Conservation (phyloP, 2,888 invertebrate species). For the Subacronicta megacephala region DNA sequence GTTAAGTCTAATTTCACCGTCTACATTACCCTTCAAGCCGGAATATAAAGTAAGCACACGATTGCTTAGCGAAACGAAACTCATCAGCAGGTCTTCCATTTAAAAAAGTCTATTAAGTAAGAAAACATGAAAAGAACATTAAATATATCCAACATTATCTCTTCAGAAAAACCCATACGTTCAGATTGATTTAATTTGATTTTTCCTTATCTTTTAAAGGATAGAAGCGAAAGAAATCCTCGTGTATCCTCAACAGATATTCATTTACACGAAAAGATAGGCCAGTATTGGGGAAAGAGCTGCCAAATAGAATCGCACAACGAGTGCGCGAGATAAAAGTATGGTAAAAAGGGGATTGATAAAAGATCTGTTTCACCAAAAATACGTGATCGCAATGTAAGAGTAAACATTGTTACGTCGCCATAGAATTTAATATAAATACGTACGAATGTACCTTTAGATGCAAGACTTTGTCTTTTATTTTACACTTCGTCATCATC, state of each 20-base stretch:
- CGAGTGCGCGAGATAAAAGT: conserved; percentile 41
- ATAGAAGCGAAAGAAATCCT: conserved; percentile 45
- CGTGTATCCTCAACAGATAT: conserved; percentile 47
- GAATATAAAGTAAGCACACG: too few relatives aligned
- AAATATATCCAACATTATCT: conserved; percentile 24
- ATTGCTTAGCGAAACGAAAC: too few relatives aligned
- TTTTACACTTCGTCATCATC: too few relatives aligned
- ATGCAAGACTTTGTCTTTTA: background rate
- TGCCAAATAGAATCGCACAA: conserved; percentile 48
- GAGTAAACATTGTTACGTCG: conserved; percentile 8
- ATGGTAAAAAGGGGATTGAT: conserved; percentile 42
- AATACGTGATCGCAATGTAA: conserved; percentile 42
- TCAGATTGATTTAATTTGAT: conserved; percentile 46
- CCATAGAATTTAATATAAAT: conserved; percentile 11
- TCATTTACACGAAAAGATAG: conserved; percentile 51
- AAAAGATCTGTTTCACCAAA: conserved; percentile 36
- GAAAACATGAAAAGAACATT: background rate
- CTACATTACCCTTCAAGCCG: too few relatives aligned
- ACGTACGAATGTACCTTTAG: background rate
- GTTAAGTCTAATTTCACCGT: too few relatives aligned
- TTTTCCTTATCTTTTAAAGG: conserved; percentile 49
- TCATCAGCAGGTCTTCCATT: too few relatives aligned
- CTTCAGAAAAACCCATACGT: conserved; percentile 11
- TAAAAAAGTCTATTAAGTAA: too few relatives aligned
- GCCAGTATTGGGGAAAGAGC: conserved; percentile 43